phyloP scores from a whole-genome alignment of 2,888 invertebrate genomes.

The Drosophila recens region DNA sequence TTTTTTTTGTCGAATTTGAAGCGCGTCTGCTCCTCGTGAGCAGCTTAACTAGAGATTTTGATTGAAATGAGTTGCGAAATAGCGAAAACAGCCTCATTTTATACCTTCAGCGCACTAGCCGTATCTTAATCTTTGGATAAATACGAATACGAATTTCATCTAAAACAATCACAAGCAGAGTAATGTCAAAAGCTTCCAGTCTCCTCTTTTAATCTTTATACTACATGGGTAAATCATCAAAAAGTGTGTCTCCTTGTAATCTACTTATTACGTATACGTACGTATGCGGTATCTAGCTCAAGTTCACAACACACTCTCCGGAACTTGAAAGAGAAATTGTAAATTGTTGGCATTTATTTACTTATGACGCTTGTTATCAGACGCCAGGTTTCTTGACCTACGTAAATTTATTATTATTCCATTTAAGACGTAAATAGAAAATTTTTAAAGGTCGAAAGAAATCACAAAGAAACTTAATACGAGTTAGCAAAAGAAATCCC shows the following conservation, averaged over 20 bases:
- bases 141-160: conserved; percentile 36
- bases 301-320: conserved; percentile 17
- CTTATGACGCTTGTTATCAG: conserved; percentile 12
- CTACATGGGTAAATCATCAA: conserved; percentile 5
- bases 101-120: conserved; percentile 12
- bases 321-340: conserved; percentile 22
- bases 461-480: too few relatives aligned
- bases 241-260: not conserved
- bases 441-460: not conserved
- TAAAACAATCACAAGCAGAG: conserved; percentile 9
- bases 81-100: conserved; percentile 34
- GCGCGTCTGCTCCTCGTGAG: not conserved
- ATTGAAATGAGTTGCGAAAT: conserved; percentile 54
- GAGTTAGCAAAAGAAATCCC: too few relatives aligned
- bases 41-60: conserved; percentile 3
- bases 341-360: conserved; percentile 4
- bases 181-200: conserved; percentile 1
- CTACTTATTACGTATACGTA: not conserved
- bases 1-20: not conserved
- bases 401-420: conserved; percentile 21
- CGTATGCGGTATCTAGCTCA: not conserved
- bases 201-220: conserved; percentile 9
- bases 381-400: conserved; percentile 57
- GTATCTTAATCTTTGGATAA: conserved; percentile 55
- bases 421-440: not conserved